Evolutionary conservation across 1,140 invertebrate genomes (phyloP).

Genomic region (Stegodyphus dumicola): DNA sequence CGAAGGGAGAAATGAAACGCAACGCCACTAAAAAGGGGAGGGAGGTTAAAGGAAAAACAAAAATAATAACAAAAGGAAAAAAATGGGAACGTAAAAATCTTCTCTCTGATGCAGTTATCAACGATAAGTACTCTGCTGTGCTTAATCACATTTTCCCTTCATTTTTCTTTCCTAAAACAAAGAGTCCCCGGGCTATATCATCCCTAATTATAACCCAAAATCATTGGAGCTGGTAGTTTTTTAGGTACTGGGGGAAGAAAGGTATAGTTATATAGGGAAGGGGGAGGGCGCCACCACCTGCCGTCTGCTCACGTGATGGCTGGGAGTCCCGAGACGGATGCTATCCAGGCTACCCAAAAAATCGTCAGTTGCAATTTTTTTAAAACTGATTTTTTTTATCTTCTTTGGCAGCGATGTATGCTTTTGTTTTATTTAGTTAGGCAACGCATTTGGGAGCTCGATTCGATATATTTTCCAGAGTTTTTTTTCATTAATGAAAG

Average conservation of each 20-base stretch:
- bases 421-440: slow-evolving; percentile 18
- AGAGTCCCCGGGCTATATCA: slow-evolving; percentile 52
- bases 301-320: slow-evolving; percentile 49
- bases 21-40: background rate
- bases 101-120: slow-evolving; percentile 58
- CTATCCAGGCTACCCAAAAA: slow-evolving; percentile 36
- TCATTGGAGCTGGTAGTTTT: slow-evolving; percentile 51
- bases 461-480: background rate
- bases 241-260: slow-evolving; percentile 1
- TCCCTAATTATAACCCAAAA: slow-evolving; percentile 60
- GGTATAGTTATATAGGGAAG: slow-evolving; percentile 7
- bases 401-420: background rate
- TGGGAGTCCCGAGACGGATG: slow-evolving; percentile 47
- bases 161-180: slow-evolving; percentile 60
- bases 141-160: slow-evolving; percentile 51
- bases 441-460: background rate
- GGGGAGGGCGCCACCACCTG: slow-evolving; percentile 41
- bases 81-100: slow-evolving; percentile 39
- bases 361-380: slow-evolving; percentile 43
- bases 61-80: slow-evolving; percentile 14
- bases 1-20: background rate
- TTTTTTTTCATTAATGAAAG: slow-evolving; percentile 41
- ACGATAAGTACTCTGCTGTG: slow-evolving; percentile 42
- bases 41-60: slow-evolving; percentile 5
- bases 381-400: background rate